These are phyloP conservation scores for Dusona sp. DNA, from an alignment of 2,888 invertebrate genomes.

Conservation along the genomic window DNA sequence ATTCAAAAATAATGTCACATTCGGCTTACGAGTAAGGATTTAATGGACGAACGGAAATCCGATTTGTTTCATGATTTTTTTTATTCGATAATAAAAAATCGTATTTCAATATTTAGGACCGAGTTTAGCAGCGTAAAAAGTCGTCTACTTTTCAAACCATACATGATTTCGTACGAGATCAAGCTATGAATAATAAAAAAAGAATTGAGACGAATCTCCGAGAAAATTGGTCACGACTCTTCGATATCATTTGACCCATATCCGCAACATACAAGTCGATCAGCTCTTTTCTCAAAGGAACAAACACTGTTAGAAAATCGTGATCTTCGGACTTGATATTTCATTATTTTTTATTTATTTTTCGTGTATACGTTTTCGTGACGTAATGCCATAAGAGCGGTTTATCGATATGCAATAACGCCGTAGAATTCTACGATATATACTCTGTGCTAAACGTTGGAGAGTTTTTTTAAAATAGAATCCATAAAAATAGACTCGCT, in stretches of 20 bases:
- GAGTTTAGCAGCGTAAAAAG: neutral
- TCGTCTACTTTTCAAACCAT: neutral
- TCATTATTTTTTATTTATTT: neutral
- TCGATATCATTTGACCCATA: neutral
- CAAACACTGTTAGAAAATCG: neutral
- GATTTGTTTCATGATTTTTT: neutral
- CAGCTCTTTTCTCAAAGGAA: neutral
- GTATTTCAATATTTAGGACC: neutral
- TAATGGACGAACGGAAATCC: neutral
- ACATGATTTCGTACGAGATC: neutral
- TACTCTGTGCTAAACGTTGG: neutral
- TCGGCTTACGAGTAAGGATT: too few species aligned
- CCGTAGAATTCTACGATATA: neutral
- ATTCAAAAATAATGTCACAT: too few species aligned
- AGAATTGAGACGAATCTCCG: neutral
- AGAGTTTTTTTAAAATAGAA: slow-evolving; percentile 1
- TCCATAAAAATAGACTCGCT: slow-evolving; percentile 3
- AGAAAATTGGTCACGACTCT: slow-evolving; percentile 17
- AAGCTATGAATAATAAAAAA: neutral
- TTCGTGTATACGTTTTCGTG: neutral
- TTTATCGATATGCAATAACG: neutral
- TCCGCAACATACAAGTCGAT: neutral
- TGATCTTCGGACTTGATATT: neutral
- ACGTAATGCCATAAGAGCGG: neutral
- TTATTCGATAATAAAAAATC: neutral